A percentile compares a stretch with the other conserved stretches of the same genome.
Conservation (phyloP, 2,113 vertebrate genomes). For the Hydrochoerus hydrochaeris region DNA sequence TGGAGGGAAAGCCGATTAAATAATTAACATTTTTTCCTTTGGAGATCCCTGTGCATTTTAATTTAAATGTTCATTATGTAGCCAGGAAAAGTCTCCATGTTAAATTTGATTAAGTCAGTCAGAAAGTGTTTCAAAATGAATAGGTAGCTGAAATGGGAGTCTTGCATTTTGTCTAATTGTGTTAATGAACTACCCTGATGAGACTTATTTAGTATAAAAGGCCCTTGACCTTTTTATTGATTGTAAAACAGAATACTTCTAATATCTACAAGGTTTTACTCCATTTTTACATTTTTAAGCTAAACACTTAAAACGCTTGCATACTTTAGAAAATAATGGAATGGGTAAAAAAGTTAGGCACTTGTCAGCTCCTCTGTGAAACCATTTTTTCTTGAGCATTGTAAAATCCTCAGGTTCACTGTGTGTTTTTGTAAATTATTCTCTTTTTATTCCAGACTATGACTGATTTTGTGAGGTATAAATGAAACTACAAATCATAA, state of each 20-base stretch:
- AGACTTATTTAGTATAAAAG: constrained; percentile 80
- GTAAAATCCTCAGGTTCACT: background rate
- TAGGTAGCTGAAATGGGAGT: constrained; percentile 72
- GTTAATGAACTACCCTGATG: constrained; percentile 81
- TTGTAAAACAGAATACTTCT: constrained; percentile 60
- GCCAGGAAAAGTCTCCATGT: constrained; percentile 63
- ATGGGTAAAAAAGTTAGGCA: constrained; percentile 33
- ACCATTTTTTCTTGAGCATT: background rate
- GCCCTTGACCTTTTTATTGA: constrained; percentile 79
- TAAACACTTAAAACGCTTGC: constrained; percentile 49
- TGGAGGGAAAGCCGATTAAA: constrained; percentile 70
- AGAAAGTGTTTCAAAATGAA: constrained; percentile 78
- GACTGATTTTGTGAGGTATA: background rate
- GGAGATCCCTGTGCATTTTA: constrained; percentile 76
- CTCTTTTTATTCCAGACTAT: background rate
- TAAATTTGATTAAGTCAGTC: constrained; percentile 82
- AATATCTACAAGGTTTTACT: constrained; percentile 57
- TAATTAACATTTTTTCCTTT: constrained; percentile 69
- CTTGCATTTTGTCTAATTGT: constrained; percentile 74
- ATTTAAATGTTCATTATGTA: constrained; percentile 81
- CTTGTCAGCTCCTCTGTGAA: background rate
- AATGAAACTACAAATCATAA: background rate
- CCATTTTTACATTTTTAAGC: constrained; percentile 50
- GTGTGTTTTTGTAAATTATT: background rate
- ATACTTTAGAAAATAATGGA: constrained; percentile 72